Conservation (phyloP, 92 coral and sea anemone genomes). For the Paragorgia papillata region DNA sequence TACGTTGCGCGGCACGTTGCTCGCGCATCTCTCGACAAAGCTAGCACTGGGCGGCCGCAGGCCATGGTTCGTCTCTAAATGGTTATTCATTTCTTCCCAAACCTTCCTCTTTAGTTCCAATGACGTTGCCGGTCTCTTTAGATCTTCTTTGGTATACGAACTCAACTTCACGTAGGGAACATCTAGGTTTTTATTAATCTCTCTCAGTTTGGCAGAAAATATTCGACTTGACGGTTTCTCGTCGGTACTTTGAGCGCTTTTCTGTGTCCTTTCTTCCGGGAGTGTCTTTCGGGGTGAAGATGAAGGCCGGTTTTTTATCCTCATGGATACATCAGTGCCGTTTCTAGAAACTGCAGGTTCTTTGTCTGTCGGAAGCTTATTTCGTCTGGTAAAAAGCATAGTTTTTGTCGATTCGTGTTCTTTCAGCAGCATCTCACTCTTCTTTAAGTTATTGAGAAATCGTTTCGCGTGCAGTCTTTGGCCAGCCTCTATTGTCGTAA, state of each 20-base stretch:
- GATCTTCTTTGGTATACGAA: constrained; percentile 62
- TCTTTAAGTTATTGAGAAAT: constrained; percentile 64
- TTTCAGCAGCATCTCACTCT: constrained; percentile 72
- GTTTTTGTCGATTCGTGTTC: constrained; percentile 60
- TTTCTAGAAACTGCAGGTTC: background rate
- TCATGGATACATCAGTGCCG: background rate
- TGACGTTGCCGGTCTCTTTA: constrained; percentile 68
- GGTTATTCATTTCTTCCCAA: constrained; percentile 76
- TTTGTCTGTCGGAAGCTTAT: background rate
- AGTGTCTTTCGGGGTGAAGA: background rate
- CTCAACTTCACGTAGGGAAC: constrained; percentile 82
- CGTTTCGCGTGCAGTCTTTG: constrained; percentile 69
- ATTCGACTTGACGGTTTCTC: constrained; percentile 15
- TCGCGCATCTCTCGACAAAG: constrained; percentile 35
- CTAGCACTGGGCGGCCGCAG: constrained; percentile 76
- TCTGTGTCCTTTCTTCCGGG: background rate
- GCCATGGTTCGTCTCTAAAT: constrained; percentile 63
- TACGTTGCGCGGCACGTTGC: constrained; percentile 67
- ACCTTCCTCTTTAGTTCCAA: constrained; percentile 75
- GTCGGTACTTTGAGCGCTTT: background rate
- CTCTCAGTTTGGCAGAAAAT: constrained; percentile 54
- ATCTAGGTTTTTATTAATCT: constrained; percentile 66
- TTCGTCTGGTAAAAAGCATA: background rate
- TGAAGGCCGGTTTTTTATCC: background rate
- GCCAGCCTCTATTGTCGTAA: constrained; percentile 60